A percentile compares a stretch with the other conserved stretches of the same genome.
Evolutionary conservation across 2,888 invertebrate genomes (phyloP).

Genomic region (Acronicta alni): DNA sequence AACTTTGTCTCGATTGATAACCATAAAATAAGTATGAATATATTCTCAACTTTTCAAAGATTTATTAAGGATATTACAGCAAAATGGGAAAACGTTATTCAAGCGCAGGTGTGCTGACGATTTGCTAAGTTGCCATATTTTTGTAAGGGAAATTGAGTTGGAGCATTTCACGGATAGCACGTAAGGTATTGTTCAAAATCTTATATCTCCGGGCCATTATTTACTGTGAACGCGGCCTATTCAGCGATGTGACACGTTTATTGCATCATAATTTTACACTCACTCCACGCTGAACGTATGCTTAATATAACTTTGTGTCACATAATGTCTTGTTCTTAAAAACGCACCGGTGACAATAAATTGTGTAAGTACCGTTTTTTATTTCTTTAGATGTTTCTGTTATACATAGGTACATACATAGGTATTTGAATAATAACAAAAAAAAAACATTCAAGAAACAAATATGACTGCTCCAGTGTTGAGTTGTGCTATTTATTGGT

Average conservation of each 20-base stretch:
- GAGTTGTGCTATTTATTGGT: no score
- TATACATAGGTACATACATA: no score
- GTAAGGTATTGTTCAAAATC: constrained; percentile 59
- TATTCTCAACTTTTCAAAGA: constrained; percentile 78
- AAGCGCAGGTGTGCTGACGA: constrained; percentile 87
- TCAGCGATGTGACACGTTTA: constrained; percentile 49
- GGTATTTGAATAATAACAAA: background rate
- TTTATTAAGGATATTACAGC: constrained; percentile 85
- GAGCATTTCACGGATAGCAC: constrained; percentile 50
- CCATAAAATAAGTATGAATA: constrained; percentile 76
- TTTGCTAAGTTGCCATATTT: constrained; percentile 87
- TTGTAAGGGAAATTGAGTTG: constrained; percentile 79
- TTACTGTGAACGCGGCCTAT: constrained; percentile 50
- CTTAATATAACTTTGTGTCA: constrained; percentile 40
- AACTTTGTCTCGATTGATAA: constrained; percentile 63
- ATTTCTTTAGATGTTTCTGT: background rate
- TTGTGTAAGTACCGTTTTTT: constrained; percentile 5
- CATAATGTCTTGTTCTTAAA: constrained; percentile 23
- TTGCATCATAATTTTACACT: constrained; percentile 56
- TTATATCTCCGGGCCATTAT: constrained; percentile 55
- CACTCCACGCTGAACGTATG: constrained; percentile 35
- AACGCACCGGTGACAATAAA: constrained; percentile 11
- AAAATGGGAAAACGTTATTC: constrained; percentile 85
- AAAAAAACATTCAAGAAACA: no score
- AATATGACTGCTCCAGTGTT: no score